Evolutionary conservation across 2,113 vertebrate species (phyloP).

Genomic region (Panthera tigris): DNA sequence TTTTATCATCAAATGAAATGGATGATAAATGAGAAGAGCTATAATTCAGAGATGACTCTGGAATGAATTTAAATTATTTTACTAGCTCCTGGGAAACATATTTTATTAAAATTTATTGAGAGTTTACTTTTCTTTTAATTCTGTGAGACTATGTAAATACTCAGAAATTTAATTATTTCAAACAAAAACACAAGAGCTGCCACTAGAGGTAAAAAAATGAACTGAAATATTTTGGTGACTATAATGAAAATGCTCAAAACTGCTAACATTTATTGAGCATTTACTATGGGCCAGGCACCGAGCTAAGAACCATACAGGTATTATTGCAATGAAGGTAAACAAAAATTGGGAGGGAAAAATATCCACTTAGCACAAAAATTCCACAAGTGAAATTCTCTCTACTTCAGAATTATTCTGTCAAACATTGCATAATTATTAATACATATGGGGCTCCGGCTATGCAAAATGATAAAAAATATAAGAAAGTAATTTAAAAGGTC

Average conservation of each 20-base stretch:
- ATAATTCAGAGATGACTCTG: conserved; percentile 13
- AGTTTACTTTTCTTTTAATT: conserved; percentile 49
- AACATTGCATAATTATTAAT: not conserved
- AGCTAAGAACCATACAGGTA: not conserved
- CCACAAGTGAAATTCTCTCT: not conserved
- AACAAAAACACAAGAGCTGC: conserved; percentile 44
- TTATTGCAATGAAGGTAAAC: not conserved
- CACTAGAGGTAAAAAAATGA: conserved; percentile 10
- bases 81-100: conserved; percentile 1
- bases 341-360: not conserved
- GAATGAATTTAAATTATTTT: conserved; percentile 57
- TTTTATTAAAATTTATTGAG: conserved; percentile 54
- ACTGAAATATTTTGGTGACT: conserved; percentile 10
- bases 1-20: conserved; percentile 26
- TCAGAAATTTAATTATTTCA: conserved; percentile 51
- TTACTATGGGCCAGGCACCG: not conserved
- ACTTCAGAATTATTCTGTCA: conserved; percentile 13
- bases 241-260: conserved; percentile 26
- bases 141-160: conserved; percentile 30
- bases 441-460: not conserved
- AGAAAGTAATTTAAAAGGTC: conserved; percentile 3
- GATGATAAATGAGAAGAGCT: conserved; percentile 1
- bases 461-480: conserved; percentile 11
- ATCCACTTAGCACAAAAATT: not conserved
- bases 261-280: not conserved